A percentile compares a stretch with the other conserved stretches of the same genome.
These are phyloP conservation scores for Brenthis daphne DNA, from an alignment of 2,888 invertebrate genomes.

Conservation along the genomic window DNA sequence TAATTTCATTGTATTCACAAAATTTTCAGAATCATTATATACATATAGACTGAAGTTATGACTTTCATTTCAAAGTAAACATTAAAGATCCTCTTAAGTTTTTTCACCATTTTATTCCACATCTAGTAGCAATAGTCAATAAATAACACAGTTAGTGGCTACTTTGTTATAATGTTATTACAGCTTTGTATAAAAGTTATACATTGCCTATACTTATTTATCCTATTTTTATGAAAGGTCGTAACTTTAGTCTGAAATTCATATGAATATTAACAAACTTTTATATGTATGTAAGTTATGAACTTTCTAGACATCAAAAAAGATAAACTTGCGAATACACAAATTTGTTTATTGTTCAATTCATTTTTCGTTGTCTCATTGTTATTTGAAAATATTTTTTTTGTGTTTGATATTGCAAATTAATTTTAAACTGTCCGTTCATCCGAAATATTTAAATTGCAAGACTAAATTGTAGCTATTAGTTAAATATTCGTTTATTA, in stretches of 20 bases:
- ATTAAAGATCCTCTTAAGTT: too few species aligned
- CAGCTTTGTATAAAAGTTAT: conserved; percentile 4
- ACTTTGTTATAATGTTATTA: neutral
- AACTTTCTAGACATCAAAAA: conserved; percentile 18
- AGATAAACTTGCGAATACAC: conserved; percentile 20
- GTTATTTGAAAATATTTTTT: neutral
- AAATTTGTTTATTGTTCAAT: conserved; percentile 20
- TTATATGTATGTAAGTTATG: conserved; percentile 21
- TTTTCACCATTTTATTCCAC: too few species aligned
- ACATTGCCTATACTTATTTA: neutral
- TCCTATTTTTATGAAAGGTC: conserved; percentile 25
- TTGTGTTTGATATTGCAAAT: neutral
- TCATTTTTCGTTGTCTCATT: conserved; percentile 4
- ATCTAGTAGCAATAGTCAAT: too few species aligned
- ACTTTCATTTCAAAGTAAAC: too few species aligned
- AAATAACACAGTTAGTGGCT: neutral
- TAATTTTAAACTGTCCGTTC: too few species aligned
- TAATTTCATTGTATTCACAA: too few species aligned
- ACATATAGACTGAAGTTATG: too few species aligned
- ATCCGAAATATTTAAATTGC: too few species aligned
- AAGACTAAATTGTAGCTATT: too few species aligned
- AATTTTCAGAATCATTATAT: too few species aligned
- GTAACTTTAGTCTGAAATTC: conserved; percentile 8
- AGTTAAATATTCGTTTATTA: too few species aligned
- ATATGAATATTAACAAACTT: conserved; percentile 34